A percentile compares a stretch with the other conserved stretches of the same genome.
These are phyloP conservation scores for Physeter macrocephalus DNA, from an alignment of 2,113 vertebrate species.

Conservation along the genomic window DNA sequence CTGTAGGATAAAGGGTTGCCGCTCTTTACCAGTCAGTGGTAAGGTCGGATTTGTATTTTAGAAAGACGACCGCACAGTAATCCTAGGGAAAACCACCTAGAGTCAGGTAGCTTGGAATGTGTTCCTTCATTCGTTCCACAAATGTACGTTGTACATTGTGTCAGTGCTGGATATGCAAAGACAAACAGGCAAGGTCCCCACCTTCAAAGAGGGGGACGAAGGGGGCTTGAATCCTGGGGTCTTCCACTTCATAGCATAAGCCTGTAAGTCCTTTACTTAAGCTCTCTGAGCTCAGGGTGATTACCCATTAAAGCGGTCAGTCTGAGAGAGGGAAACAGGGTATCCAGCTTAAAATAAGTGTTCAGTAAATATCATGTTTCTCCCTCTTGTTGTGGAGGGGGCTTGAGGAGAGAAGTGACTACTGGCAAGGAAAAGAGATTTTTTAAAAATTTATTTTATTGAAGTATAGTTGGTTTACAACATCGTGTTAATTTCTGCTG, in stretches of 20 bases:
- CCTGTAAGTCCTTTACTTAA: not conserved
- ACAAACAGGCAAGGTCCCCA: not conserved
- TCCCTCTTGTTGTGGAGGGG: not conserved
- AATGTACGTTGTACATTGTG: not conserved
- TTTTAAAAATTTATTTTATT: not conserved
- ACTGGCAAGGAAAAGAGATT: not conserved
- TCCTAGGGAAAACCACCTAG: not conserved
- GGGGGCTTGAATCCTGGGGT: not conserved
- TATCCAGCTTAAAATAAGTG: not conserved
- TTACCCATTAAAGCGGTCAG: not conserved
- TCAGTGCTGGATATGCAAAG: no score
- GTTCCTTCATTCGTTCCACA: not conserved
- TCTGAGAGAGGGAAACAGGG: not conserved
- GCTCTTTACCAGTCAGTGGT: not conserved
- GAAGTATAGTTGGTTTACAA: not conserved
- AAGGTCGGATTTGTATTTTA: not conserved
- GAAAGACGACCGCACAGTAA: not conserved
- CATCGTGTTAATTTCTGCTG: not conserved
- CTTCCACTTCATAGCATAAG: not conserved
- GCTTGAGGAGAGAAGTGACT: not conserved
- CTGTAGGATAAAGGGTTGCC: not conserved
- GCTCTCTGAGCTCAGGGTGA: not conserved
- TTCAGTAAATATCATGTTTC: not conserved
- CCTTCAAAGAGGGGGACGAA: not conserved
- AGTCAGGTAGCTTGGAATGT: not conserved